Percentiles rank a stretch among this genome's conserved stretches.
Evolutionary conservation across 2,797 vertebrate species (phyloP).

Genomic region (Toxotes lorentzi): DNA sequence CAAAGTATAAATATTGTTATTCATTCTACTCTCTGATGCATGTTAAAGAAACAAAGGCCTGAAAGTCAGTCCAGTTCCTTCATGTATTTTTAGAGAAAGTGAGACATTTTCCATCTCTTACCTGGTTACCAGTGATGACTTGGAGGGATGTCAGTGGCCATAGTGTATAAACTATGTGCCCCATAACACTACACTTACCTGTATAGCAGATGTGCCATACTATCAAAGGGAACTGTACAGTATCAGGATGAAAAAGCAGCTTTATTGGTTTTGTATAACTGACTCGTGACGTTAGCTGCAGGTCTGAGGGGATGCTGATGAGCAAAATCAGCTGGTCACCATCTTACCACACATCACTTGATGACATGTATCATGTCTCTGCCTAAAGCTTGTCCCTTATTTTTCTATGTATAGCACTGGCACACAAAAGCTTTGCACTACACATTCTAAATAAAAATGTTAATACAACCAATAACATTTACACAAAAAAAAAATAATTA

Average conservation of each 20-base stretch:
- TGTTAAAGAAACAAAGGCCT: not conserved
- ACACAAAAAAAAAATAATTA: constrained; percentile 70
- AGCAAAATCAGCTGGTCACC: not conserved
- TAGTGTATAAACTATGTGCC: constrained; percentile 88
- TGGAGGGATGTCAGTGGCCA: not conserved
- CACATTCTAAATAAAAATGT: constrained; percentile 12
- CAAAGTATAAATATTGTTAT: not conserved
- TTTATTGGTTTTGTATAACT: not conserved
- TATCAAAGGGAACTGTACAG: not conserved
- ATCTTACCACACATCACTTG: constrained; percentile 47
- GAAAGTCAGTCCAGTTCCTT: not conserved
- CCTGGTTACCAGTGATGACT: not conserved
- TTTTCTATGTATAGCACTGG: not conserved
- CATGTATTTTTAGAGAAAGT: not conserved
- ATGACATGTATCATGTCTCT: not conserved
- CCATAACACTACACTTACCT: constrained; percentile 89
- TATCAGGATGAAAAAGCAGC: constrained; percentile 61
- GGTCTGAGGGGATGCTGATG: constrained; percentile 13
- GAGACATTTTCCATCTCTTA: not conserved
- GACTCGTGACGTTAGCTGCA: not conserved
- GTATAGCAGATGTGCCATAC: constrained; percentile 77
- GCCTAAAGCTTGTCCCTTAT: not conserved
- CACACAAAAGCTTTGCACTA: not conserved
- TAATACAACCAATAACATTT: constrained; percentile 46
- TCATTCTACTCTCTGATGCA: not conserved